A percentile compares a stretch with the other conserved stretches of the same genome.
Conservation (phyloP, 2,888 invertebrate species). For the Cepaea hortensis region DNA sequence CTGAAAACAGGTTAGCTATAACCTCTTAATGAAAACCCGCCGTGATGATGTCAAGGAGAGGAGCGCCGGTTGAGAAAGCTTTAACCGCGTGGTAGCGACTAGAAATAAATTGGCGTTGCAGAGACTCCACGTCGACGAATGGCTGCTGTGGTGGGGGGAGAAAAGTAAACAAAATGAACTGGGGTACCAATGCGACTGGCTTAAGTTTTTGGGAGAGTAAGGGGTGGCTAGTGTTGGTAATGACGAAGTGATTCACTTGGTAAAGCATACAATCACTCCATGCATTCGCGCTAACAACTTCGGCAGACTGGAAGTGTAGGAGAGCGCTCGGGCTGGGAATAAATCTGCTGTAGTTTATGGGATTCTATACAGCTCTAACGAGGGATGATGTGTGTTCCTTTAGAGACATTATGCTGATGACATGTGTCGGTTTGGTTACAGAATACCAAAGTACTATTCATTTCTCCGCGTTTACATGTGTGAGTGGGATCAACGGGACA, state of each 20-base stretch:
- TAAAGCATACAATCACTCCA: slow-evolving; percentile 31
- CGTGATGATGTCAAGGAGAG: not conserved
- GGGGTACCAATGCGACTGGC: slow-evolving; percentile 32
- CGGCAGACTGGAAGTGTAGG: no score
- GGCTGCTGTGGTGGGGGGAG: slow-evolving; percentile 38
- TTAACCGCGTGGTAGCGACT: slow-evolving; percentile 27
- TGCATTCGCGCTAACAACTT: not conserved
- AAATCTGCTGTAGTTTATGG: no score
- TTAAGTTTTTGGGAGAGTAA: slow-evolving; percentile 33
- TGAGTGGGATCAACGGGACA: no score
- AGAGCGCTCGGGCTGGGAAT: no score
- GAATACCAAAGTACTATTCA: no score
- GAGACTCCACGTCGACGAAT: slow-evolving; percentile 31
- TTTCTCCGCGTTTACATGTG: no score
- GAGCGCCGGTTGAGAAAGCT: slow-evolving; percentile 12
- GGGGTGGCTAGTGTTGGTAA: slow-evolving; percentile 35
- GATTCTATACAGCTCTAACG: no score
- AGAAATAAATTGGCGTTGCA: slow-evolving; percentile 34
- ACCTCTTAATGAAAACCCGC: no score
- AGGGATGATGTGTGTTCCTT: no score
- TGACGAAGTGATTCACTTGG: slow-evolving; percentile 43
- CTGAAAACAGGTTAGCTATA: no score
- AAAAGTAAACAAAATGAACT: slow-evolving; percentile 38
- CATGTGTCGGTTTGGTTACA: no score
- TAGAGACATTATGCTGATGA: no score